These are phyloP conservation scores for Darevskia mixta DNA, from an alignment of 2,797 vertebrate genomes.

Conservation along the genomic window DNA sequence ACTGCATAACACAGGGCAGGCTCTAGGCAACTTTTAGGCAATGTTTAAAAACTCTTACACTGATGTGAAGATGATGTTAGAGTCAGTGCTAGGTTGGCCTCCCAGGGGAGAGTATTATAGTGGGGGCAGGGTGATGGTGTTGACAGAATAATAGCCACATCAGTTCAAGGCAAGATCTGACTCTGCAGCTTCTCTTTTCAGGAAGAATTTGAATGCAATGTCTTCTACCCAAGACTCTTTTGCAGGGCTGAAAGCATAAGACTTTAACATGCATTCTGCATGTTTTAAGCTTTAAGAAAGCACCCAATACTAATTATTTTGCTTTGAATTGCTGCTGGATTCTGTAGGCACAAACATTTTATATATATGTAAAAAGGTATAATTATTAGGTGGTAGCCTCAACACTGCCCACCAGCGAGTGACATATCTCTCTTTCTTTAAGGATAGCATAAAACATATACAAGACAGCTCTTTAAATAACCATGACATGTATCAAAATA, in stretches of 20 bases:
- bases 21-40: no score
- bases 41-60: no score
- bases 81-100: no score
- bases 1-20: no score
- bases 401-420: neutral
- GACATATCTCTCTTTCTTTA: neutral
- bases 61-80: no score
- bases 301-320: neutral
- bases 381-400: neutral
- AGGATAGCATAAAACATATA: slow-evolving; percentile 14
- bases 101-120: no score
- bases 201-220: neutral
- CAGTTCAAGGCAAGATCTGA: neutral
- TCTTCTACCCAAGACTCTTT: neutral
- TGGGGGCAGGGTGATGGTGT: no score
- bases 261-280: neutral
- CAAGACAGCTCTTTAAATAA: slow-evolving; percentile 34
- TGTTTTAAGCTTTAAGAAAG: neutral
- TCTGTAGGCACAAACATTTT: neutral
- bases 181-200: neutral
- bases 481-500: slow-evolving; percentile 1
- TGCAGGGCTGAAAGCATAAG: neutral
- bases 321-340: neutral
- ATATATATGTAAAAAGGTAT: neutral
- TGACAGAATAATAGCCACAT: no score